Conservation (phyloP, 2,888 invertebrate species). For the Troides helena region DNA sequence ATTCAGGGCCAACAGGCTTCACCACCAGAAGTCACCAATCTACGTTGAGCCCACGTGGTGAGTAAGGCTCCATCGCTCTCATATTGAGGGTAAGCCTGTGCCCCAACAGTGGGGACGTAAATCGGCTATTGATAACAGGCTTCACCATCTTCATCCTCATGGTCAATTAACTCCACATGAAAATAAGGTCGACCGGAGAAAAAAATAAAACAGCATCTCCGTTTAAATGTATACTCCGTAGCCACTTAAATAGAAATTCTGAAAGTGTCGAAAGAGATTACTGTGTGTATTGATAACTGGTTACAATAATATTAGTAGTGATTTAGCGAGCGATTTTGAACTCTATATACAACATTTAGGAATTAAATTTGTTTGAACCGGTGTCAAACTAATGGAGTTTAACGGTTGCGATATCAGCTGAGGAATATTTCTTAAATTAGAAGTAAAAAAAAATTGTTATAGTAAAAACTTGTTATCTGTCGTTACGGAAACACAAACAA, state of each 20-base stretch:
- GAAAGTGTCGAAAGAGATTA: slow-evolving; percentile 4
- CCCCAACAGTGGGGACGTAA: too few relatives aligned
- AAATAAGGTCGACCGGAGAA: too few relatives aligned
- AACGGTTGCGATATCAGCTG: background rate
- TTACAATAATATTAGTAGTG: background rate
- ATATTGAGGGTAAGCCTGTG: too few relatives aligned
- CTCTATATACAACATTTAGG: background rate
- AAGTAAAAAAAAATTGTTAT: slow-evolving; percentile 5
- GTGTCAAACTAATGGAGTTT: background rate
- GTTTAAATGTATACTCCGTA: background rate
- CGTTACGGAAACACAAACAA: slow-evolving; percentile 34
- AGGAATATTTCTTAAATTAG: slow-evolving; percentile 27
- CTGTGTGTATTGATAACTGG: slow-evolving; percentile 1
- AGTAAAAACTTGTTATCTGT: slow-evolving; percentile 30
- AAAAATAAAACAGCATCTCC: too few relatives aligned
- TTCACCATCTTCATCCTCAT: too few relatives aligned
- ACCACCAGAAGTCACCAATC: too few relatives aligned
- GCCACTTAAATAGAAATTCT: slow-evolving; percentile 1
- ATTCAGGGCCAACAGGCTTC: too few relatives aligned
- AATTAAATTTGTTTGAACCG: background rate
- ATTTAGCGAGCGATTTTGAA: background rate
- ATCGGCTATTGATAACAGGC: too few relatives aligned
- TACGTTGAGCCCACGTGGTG: too few relatives aligned
- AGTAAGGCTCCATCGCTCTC: too few relatives aligned
- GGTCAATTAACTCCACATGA: too few relatives aligned